Conservation (phyloP, 2,888 invertebrate species). For the Tyria jacobaeae region DNA sequence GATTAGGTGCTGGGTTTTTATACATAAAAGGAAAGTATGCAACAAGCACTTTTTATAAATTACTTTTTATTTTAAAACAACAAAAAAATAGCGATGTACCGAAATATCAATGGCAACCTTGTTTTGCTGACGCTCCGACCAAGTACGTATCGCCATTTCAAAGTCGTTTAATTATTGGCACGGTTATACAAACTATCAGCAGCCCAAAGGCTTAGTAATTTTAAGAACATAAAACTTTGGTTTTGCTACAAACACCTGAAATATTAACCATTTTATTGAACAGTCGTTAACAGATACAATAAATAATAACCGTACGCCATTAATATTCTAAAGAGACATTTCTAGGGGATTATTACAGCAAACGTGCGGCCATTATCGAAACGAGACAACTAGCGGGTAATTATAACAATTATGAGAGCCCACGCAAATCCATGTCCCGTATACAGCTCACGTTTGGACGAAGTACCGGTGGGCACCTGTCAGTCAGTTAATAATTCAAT, state of each 20-base stretch:
- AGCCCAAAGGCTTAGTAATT: too few species aligned
- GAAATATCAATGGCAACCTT: too few species aligned
- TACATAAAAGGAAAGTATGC: too few species aligned
- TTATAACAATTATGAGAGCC: conserved; percentile 71
- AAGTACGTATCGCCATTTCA: too few species aligned
- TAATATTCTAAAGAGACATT: conserved; percentile 57
- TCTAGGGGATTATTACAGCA: conserved; percentile 54
- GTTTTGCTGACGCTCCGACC: too few species aligned
- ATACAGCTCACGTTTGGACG: conserved; percentile 71
- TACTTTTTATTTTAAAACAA: too few species aligned
- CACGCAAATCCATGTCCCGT: conserved; percentile 57
- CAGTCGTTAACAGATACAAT: conserved; percentile 39
- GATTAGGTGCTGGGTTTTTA: too few species aligned
- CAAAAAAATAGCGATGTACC: too few species aligned
- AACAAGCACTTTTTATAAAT: too few species aligned
- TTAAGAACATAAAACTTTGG: too few species aligned
- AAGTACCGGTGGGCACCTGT: conserved; percentile 65
- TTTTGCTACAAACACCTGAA: conserved; percentile 14
- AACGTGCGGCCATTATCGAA: conserved; percentile 63
- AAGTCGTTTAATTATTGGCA: too few species aligned
- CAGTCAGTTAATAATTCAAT: conserved; percentile 82
- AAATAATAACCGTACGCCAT: conserved; percentile 47
- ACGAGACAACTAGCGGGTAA: conserved; percentile 61
- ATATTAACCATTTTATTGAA: conserved; percentile 23
- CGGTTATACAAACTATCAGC: conserved; percentile 17